A percentile compares a stretch with the other conserved stretches of the same genome.
These are phyloP conservation scores for Steatocranus sp. DNA, from an alignment of 2,797 vertebrate genomes.

Conservation along the genomic window DNA sequence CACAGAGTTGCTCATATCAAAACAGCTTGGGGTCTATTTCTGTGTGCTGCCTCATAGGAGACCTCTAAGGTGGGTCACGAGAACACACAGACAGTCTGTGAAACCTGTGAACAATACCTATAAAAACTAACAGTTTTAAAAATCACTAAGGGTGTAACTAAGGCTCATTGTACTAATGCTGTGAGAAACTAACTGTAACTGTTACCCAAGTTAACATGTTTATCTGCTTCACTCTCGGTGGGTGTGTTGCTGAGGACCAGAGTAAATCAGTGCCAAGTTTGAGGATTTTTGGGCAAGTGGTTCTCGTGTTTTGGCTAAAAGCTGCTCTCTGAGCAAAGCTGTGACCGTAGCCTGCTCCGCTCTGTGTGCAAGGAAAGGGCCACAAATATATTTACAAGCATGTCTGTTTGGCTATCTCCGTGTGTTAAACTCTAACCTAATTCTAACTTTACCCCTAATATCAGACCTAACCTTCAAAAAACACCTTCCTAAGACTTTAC, in stretches of 20 bases:
- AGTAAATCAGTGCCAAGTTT: not conserved
- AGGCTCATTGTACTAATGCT: not conserved
- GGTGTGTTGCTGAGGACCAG: not conserved
- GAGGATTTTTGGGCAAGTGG: not conserved
- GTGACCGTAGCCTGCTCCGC: not conserved
- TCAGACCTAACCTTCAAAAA: not conserved
- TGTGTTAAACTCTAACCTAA: not conserved
- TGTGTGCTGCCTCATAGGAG: not conserved
- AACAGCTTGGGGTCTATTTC: not conserved
- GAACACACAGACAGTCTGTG: not conserved
- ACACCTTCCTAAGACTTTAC: not conserved
- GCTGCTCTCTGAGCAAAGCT: not conserved
- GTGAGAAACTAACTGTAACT: not conserved
- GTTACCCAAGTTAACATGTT: not conserved
- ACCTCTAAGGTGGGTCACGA: not conserved
- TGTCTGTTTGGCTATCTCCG: not conserved
- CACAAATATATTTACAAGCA: not conserved
- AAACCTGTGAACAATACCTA: not conserved
- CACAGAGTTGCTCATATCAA: not conserved
- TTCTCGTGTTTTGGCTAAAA: not conserved
- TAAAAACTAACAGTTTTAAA: not conserved
- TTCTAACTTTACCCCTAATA: not conserved
- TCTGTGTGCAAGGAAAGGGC: not conserved
- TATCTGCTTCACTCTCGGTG: not conserved
- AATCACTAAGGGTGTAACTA: not conserved